phyloP scores from a whole-genome alignment of 1,140 invertebrate genomes.

The Nymphalis io region DNA sequence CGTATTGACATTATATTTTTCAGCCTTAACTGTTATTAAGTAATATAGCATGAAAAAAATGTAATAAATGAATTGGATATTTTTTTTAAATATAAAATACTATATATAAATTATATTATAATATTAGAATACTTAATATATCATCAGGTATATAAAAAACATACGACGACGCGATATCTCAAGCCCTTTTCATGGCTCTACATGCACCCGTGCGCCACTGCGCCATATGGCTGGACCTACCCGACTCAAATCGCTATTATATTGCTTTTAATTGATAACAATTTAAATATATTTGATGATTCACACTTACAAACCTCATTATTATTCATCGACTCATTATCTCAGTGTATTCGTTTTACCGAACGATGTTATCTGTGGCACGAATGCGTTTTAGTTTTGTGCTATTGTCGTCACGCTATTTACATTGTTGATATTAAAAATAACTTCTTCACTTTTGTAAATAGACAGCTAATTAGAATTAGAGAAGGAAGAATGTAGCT shows the following conservation, averaged over 20 bases:
- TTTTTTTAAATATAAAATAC: too few species aligned
- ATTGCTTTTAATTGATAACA: slow-evolving; percentile 81
- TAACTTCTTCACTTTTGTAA: not conserved
- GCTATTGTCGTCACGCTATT: slow-evolving; percentile 68
- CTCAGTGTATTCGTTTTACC: slow-evolving; percentile 69
- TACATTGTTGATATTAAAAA: slow-evolving; percentile 41
- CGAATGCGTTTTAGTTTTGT: slow-evolving; percentile 75
- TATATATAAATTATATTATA: too few species aligned
- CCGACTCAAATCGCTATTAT: slow-evolving; percentile 78
- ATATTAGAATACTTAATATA: too few species aligned
- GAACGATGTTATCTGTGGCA: slow-evolving; percentile 70
- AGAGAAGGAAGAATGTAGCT: too few species aligned
- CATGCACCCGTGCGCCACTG: slow-evolving; percentile 55
- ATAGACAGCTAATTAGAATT: not conserved
- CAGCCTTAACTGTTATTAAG: too few species aligned
- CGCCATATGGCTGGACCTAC: slow-evolving; percentile 69
- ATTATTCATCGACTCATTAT: slow-evolving; percentile 79
- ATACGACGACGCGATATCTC: not conserved
- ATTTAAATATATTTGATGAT: slow-evolving; percentile 81
- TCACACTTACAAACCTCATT: slow-evolving; percentile 78
- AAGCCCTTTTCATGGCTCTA: slow-evolving; percentile 45
- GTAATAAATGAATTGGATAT: too few species aligned
- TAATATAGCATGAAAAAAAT: too few species aligned
- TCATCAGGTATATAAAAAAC: not conserved
- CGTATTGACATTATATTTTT: too few species aligned